Evolutionary conservation across 2,888 invertebrate genomes (phyloP).

Genomic region (Spisula subtruncata): DNA sequence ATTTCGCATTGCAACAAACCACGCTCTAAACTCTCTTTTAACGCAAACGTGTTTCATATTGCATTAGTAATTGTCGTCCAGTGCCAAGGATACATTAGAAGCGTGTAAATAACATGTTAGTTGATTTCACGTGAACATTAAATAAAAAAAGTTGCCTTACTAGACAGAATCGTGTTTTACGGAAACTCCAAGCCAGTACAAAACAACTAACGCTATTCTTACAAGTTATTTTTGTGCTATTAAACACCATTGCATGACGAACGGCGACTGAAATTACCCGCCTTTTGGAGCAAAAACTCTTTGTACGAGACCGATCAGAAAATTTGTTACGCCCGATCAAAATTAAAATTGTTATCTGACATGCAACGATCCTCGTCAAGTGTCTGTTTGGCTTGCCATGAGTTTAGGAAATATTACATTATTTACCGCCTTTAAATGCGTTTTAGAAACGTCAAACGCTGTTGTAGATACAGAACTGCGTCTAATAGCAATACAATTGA

Average conservation of each 20-base stretch:
- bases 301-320: constrained; percentile 4
- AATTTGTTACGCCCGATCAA: not conserved
- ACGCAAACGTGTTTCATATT: no score
- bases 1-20: no score
- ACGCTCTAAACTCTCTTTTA: no score
- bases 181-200: no score
- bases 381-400: not conserved
- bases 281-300: not conserved
- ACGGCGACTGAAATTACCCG: not conserved
- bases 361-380: not conserved
- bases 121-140: no score
- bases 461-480: not conserved
- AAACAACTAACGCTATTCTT: no score
- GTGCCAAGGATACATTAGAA: no score
- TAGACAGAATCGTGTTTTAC: no score
- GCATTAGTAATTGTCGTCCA: no score
- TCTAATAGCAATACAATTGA: not conserved
- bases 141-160: no score
- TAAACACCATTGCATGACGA: not conserved
- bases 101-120: no score
- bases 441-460: not conserved
- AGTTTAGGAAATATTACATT: not conserved
- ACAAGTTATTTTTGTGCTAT: not conserved
- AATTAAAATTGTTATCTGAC: constrained; percentile 10
- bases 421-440: not conserved